Conservation (phyloP, 2,797 vertebrate genomes). For the Pipistrellus kuhlii region DNA sequence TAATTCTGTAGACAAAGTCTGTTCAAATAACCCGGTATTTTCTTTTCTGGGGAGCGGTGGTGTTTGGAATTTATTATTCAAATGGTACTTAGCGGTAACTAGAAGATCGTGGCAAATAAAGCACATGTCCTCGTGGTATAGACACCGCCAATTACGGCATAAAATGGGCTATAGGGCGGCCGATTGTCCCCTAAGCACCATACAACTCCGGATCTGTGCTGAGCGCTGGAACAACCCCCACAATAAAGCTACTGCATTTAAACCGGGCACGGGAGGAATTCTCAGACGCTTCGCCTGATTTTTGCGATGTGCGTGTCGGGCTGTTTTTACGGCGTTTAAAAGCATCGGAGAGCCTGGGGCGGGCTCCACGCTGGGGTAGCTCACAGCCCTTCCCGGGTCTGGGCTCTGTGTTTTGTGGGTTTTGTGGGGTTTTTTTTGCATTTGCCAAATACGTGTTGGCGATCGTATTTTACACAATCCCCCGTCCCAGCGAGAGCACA, state of each 20-base stretch:
- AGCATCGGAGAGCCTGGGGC: slow-evolving; percentile 16
- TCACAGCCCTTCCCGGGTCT: not conserved
- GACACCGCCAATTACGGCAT: slow-evolving; percentile 78
- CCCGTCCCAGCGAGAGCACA: not conserved
- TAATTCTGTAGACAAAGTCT: slow-evolving; percentile 63
- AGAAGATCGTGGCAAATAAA: slow-evolving; percentile 73
- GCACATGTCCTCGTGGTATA: slow-evolving; percentile 49
- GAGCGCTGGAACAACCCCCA: slow-evolving; percentile 80
- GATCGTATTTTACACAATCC: not conserved
- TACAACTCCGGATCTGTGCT: slow-evolving; percentile 83
- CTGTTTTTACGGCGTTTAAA: slow-evolving; percentile 67
- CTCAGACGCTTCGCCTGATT: slow-evolving; percentile 60
- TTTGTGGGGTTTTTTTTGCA: not conserved
- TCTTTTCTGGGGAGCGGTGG: slow-evolving; percentile 62
- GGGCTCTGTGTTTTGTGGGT: not conserved
- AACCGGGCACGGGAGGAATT: slow-evolving; percentile 65
- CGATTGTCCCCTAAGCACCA: slow-evolving; percentile 79
- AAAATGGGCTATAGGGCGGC: slow-evolving; percentile 71
- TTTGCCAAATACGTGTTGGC: not conserved
- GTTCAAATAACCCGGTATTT: slow-evolving; percentile 47
- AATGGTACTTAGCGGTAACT: slow-evolving; percentile 67
- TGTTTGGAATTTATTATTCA: slow-evolving; percentile 78
- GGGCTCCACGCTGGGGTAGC: not conserved
- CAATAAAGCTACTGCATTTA: slow-evolving; percentile 82
- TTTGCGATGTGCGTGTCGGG: slow-evolving; percentile 33